Base-by-base conservation (phyloP, 2,888 invertebrate genomes). In the Luperina nickerlii region DNA sequence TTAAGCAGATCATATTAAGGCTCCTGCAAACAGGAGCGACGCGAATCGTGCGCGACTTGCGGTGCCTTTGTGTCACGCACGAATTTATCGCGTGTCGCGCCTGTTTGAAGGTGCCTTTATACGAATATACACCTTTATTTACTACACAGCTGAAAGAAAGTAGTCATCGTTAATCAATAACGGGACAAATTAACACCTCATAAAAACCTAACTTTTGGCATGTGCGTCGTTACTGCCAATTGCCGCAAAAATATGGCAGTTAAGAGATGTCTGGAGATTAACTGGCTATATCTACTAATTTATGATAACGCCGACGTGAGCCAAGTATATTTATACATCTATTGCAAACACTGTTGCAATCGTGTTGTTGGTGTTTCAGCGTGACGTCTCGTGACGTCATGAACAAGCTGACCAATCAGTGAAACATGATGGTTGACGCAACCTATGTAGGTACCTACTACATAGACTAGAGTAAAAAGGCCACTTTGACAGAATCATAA, bases 341-440 rank as follows among this genome's bases (percentile, higher is more conserved):
- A 81, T 75, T 81, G 38, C 48, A 72, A 76, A 70, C 24, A 60
- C 48, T 78, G 71, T 60, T 63, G 74, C 51, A 87, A 84, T 72
- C 38, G 42, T 84, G 65, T 73, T 48, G 63, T 68, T 67, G 38
- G 62, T 63, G 60, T 76, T 75, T 72, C 38, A 38, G n/a, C 48
- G 68, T 83, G 77, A 83, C 66, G 54, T 71, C 42, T 63, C 57
- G 27, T 67, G 42, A 76, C 78, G 78, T 87, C 75, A 82, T n/a
- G 18, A 60, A 66, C 66, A 60, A 42, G 57, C 63, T 66, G 69
- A 32, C 75, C 68, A 67, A 79, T 80, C 78, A 80, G 32, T 11
- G 15, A 65, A 54, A 79, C 73, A 60, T 73, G 24, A 62, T 60
- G 18, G n/a, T 20, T 9, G 54, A 27, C 18, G 13, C 48, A 65